A percentile compares a stretch with the other conserved stretches of the same genome.
Evolutionary conservation across 2,888 invertebrate species (phyloP).

Genomic region (Nemoura dubitans): DNA sequence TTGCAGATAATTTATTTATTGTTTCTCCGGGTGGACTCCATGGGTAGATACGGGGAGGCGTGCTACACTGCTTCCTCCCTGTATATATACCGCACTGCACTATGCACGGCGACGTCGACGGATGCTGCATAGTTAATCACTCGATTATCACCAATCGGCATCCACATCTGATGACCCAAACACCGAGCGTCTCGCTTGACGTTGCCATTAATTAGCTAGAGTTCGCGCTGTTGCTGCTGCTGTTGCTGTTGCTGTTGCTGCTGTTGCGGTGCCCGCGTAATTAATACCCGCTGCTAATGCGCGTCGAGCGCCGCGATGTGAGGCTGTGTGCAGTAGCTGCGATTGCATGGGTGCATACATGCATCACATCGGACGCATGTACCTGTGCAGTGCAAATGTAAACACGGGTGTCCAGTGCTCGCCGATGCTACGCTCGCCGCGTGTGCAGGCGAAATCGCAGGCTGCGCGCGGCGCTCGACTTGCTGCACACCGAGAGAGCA

Average conservation of each 20-base stretch:
- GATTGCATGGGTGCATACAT: background rate
- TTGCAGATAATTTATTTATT: background rate
- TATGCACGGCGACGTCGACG: background rate
- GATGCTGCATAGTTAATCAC: background rate
- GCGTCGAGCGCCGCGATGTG: background rate
- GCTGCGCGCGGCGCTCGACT: too few relatives aligned
- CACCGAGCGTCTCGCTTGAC: background rate
- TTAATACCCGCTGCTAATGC: background rate
- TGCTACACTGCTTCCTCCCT: background rate
- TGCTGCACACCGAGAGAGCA: too few relatives aligned
- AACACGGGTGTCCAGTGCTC: too few relatives aligned
- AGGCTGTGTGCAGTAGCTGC: background rate
- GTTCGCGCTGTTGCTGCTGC: too few relatives aligned
- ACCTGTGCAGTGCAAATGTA: too few relatives aligned
- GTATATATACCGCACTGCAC: background rate
- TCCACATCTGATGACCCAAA: background rate
- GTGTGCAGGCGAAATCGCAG: too few relatives aligned
- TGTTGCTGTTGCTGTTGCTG: too few relatives aligned
- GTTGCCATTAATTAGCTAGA: background rate
- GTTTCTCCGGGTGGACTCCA: background rate
- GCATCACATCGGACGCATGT: too few relatives aligned
- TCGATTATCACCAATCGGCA: constrained; percentile 4
- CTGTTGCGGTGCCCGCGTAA: too few relatives aligned
- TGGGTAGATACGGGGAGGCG: background rate
- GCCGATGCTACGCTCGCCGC: too few relatives aligned